phyloP scores from a whole-genome alignment of 2,797 vertebrate species.

The Betta splendens region DNA sequence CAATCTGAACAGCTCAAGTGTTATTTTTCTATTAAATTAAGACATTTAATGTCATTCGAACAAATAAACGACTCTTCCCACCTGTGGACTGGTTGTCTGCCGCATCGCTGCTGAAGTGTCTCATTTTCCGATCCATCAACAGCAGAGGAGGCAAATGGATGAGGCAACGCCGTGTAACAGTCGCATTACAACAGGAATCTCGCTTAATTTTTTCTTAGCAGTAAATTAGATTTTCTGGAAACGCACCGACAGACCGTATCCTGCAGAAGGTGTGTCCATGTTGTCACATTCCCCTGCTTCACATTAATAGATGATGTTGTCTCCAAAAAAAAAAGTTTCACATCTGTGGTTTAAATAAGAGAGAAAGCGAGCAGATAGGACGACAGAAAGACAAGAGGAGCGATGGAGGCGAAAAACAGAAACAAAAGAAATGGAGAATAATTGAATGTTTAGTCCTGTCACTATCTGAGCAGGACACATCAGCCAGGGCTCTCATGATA shows the following conservation, averaged over 20 bases:
- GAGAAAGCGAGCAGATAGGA: conserved; percentile 38
- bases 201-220: neutral
- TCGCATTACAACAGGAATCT: conserved; percentile 2
- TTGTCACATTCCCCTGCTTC: conserved; percentile 11
- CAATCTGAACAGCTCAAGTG: too few relatives aligned
- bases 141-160: neutral
- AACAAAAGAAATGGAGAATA: conserved; percentile 68
- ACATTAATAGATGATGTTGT: conserved; percentile 27
- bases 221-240: conserved; percentile 11
- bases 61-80: too few relatives aligned
- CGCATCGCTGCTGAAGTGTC: neutral
- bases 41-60: too few relatives aligned
- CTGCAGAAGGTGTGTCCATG: conserved; percentile 1
- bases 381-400: conserved; percentile 55
- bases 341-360: conserved; percentile 29
- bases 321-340: conserved; percentile 37
- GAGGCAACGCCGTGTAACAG: conserved; percentile 3
- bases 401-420: conserved; percentile 50
- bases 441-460: conserved; percentile 71
- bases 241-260: neutral
- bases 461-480: conserved; percentile 45
- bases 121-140: conserved; percentile 1
- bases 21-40: too few relatives aligned
- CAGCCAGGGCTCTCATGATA: conserved; percentile 56
- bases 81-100: neutral